Evolutionary conservation across 2,888 invertebrate species (phyloP).

Genomic region (Timema podura): DNA sequence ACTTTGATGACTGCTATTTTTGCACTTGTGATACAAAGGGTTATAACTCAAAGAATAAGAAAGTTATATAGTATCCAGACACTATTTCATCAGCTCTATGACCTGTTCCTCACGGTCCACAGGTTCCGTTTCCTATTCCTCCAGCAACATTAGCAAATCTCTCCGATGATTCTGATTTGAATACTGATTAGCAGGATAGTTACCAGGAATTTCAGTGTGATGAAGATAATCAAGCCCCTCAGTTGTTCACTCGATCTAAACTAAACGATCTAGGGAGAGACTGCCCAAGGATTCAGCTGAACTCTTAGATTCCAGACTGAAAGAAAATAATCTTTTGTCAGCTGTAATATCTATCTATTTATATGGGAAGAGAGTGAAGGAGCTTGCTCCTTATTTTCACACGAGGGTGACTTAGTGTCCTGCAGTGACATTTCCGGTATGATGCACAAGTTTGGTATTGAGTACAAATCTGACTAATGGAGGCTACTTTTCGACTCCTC

Average conservation of each 20-base stretch:
- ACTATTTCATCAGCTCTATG: constrained; percentile 30
- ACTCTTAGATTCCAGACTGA: background rate
- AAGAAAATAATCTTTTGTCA: background rate
- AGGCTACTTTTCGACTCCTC: constrained; percentile 8
- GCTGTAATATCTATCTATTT: background rate
- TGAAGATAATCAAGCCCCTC: background rate
- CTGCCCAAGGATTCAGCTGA: background rate
- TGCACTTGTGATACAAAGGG: constrained; percentile 29
- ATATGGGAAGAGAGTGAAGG: background rate
- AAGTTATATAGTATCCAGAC: constrained; percentile 18
- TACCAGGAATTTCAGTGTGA: constrained; percentile 14
- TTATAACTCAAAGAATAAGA: constrained; percentile 30
- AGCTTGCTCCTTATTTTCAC: background rate
- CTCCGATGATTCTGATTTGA: background rate
- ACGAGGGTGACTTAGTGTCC: background rate
- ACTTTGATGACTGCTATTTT: constrained; percentile 32
- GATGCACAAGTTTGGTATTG: background rate
- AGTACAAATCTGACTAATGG: background rate
- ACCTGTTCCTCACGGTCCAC: constrained; percentile 28
- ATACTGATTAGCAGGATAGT: background rate
- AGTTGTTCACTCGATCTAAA: constrained; percentile 6
- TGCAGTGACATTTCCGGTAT: background rate
- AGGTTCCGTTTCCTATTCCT: constrained; percentile 25
- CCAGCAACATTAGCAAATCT: constrained; percentile 2
- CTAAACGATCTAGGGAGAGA: background rate